phyloP scores from a whole-genome alignment of 2,888 invertebrate genomes.

The Parochlus steinenii region DNA sequence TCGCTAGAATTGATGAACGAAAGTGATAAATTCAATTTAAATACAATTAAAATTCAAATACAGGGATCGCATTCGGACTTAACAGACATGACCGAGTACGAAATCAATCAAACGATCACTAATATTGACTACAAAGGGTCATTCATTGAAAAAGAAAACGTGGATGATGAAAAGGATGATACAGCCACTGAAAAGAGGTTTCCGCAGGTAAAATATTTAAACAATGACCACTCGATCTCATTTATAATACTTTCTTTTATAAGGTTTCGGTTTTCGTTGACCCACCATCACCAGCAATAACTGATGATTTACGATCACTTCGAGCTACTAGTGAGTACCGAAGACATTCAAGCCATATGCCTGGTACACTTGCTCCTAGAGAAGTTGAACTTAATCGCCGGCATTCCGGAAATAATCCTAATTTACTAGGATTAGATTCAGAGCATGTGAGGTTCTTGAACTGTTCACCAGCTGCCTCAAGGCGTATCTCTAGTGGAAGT shows the following conservation, averaged over 20 bases:
- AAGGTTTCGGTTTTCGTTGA: conserved; percentile 58
- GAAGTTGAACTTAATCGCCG: conserved; percentile 31
- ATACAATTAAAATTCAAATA: conserved; percentile 14
- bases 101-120: conserved; percentile 10
- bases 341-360: conserved; percentile 30
- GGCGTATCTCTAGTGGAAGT: conserved; percentile 82
- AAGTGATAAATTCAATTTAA: conserved; percentile 16
- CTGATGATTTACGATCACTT: conserved; percentile 36
- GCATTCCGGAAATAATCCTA: conserved; percentile 38
- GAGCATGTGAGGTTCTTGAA: conserved; percentile 48
- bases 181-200: conserved; percentile 14
- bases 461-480: conserved; percentile 68
- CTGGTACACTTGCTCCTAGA: conserved; percentile 31
- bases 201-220: conserved; percentile 13
- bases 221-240: neutral
- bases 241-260: conserved; percentile 31
- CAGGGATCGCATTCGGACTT: conserved; percentile 17
- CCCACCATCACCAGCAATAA: conserved; percentile 54
- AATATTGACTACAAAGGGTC: conserved; percentile 16
- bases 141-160: neutral
- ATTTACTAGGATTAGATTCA: conserved; percentile 39
- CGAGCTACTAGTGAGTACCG: conserved; percentile 30
- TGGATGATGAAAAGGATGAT: conserved; percentile 14
- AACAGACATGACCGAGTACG: conserved; percentile 22
- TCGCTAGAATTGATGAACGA: no score